These are phyloP conservation scores for Callosobruchus maculatus DNA, from an alignment of 2,888 invertebrate genomes.

Conservation along the genomic window DNA sequence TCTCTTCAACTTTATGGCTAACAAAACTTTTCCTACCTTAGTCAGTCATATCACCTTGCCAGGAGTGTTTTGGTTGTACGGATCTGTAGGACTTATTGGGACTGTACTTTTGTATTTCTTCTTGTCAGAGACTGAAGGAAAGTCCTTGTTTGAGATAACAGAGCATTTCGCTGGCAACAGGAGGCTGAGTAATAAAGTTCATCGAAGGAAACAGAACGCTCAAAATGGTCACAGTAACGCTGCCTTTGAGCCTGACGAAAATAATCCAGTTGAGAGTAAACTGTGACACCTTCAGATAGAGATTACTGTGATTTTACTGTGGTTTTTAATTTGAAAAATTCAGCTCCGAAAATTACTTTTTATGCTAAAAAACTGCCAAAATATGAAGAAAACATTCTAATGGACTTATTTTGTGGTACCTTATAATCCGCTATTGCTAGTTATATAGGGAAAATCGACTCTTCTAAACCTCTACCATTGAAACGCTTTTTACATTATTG, in stretches of 20 bases:
- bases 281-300: neutral
- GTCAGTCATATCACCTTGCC: constrained; percentile 60
- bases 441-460: too few species aligned
- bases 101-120: constrained; percentile 62
- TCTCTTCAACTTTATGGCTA: constrained; percentile 70
- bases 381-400: too few species aligned
- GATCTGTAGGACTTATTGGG: constrained; percentile 60
- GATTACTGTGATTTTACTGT: neutral
- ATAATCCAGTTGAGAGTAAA: neutral
- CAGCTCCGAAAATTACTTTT: too few species aligned
- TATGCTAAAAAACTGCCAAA: too few species aligned
- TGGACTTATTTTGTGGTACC: too few species aligned
- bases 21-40: constrained; percentile 70
- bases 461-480: too few species aligned
- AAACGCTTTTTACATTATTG: too few species aligned
- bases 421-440: too few species aligned
- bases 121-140: constrained; percentile 81
- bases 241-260: constrained; percentile 12
- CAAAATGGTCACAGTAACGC: constrained; percentile 11
- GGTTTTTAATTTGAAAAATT: too few species aligned
- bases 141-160: constrained; percentile 67
- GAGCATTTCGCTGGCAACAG: constrained; percentile 63
- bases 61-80: constrained; percentile 71
- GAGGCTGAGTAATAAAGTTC: constrained; percentile 52
- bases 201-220: constrained; percentile 33